Percentiles rank a stretch among this genome's conserved stretches.
phyloP scores from a whole-genome alignment of 2,113 vertebrate species.

The Sinocyclocheilus maitianheensis region DNA sequence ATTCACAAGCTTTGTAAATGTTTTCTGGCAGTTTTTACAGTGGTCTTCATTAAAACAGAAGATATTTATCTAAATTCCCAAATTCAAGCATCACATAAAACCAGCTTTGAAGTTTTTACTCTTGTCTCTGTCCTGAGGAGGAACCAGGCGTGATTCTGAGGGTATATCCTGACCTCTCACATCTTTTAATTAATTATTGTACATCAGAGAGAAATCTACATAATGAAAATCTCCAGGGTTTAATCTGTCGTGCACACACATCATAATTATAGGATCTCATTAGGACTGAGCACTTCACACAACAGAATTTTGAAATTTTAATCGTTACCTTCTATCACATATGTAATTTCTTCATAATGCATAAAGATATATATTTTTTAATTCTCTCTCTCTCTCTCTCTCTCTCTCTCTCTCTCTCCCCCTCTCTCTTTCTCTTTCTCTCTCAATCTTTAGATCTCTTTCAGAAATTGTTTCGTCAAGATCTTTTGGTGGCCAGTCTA shows the following conservation, averaged over 20 bases:
- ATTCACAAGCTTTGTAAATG: background rate
- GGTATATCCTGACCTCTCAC: slow-evolving; percentile 56
- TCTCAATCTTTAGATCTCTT: slow-evolving; percentile 84
- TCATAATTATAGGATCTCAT: slow-evolving; percentile 53
- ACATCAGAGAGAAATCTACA: slow-evolving; percentile 58
- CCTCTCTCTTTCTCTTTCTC: background rate
- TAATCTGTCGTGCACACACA: slow-evolving; percentile 38
- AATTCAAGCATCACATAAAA: background rate
- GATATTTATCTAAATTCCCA: background rate
- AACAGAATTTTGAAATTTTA: background rate
- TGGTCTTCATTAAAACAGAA: background rate
- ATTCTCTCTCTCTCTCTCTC: background rate
- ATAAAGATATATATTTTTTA: background rate
- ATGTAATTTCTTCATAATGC: background rate
- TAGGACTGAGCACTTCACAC: slow-evolving; percentile 42
- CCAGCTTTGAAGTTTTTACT: background rate
- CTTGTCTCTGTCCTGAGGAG: background rate
- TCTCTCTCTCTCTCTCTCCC: background rate
- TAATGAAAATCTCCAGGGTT: slow-evolving; percentile 57
- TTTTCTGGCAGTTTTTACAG: background rate
- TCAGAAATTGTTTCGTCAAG: slow-evolving; percentile 97
- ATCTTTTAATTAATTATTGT: slow-evolving; percentile 57
- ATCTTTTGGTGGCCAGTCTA: slow-evolving; percentile 94
- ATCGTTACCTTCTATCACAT: background rate
- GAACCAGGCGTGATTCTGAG: background rate